These are phyloP conservation scores for Hippopotamus amphibius DNA, from an alignment of 2,113 vertebrate genomes.

Conservation along the genomic window DNA sequence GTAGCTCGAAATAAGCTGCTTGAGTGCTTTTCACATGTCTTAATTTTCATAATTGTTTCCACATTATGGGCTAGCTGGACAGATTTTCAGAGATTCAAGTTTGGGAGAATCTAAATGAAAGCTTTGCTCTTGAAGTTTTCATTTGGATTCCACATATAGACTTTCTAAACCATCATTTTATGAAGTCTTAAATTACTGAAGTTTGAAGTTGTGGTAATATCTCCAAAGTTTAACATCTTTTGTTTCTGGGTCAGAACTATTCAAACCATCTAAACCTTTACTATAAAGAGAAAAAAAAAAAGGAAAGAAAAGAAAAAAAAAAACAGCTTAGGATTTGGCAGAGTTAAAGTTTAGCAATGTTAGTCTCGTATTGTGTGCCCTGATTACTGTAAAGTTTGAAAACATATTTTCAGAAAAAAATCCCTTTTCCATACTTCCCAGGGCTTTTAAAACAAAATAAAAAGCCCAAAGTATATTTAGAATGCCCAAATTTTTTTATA, in stretches of 20 bases:
- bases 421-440: not conserved
- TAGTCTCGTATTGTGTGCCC: not conserved
- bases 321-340: not conserved
- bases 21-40: conserved; percentile 83
- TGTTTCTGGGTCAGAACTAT: conserved; percentile 63
- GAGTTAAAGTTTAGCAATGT: not conserved
- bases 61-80: conserved; percentile 83
- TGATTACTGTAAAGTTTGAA: conserved; percentile 13
- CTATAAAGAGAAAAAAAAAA: not conserved
- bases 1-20: conserved; percentile 69
- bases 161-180: conserved; percentile 87
- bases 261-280: conserved; percentile 60
- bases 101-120: conserved; percentile 88
- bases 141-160: conserved; percentile 89
- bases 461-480: not conserved
- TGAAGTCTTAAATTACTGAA: conserved; percentile 88
- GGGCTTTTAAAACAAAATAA: not conserved
- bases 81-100: conserved; percentile 83
- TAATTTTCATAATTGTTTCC: conserved; percentile 87
- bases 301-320: not conserved
- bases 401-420: conserved; percentile 21
- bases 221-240: conserved; percentile 78
- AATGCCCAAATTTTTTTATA: not conserved
- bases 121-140: conserved; percentile 87
- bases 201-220: conserved; percentile 86